These are phyloP conservation scores for Eriosoma lanigerum DNA, from an alignment of 1,140 invertebrate species.

Conservation along the genomic window DNA sequence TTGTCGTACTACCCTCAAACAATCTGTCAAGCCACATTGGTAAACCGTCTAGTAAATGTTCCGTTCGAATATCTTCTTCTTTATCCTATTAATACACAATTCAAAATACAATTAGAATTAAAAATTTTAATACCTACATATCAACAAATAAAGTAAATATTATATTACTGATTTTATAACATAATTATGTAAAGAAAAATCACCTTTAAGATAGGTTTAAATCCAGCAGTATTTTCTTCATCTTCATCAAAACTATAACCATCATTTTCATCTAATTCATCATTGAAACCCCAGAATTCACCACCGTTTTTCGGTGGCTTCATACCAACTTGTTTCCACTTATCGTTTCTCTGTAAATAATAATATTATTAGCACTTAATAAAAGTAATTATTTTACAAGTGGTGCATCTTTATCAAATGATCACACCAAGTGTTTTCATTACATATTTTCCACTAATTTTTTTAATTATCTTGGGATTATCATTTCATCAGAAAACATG, in stretches of 20 bases:
- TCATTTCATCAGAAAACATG: no score
- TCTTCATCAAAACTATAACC: constrained; percentile 42
- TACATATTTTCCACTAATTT: no score
- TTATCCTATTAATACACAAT: background rate
- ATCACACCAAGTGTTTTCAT: no score
- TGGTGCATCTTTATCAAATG: no score
- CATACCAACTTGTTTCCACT: constrained; percentile 40
- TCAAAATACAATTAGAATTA: no score
- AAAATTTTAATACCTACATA: no score
- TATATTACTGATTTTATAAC: no score
- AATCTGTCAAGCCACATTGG: constrained; percentile 95
- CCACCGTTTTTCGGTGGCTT: constrained; percentile 19
- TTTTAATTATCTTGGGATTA: no score
- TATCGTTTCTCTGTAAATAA: constrained; percentile 27
- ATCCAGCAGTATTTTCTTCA: constrained; percentile 34
- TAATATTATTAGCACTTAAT: background rate
- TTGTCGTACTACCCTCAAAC: constrained; percentile 91
- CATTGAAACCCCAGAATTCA: constrained; percentile 47
- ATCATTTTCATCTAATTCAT: constrained; percentile 14
- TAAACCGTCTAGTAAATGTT: constrained; percentile 85
- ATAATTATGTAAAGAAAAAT: no score
- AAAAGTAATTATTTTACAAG: no score
- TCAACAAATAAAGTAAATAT: no score
- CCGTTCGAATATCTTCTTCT: constrained; percentile 58
- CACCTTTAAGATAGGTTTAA: constrained; percentile 43